Percentiles rank a stretch among this genome's conserved stretches.
These are phyloP conservation scores for Drosophila mimica DNA, from an alignment of 2,888 invertebrate genomes.

Conservation along the genomic window DNA sequence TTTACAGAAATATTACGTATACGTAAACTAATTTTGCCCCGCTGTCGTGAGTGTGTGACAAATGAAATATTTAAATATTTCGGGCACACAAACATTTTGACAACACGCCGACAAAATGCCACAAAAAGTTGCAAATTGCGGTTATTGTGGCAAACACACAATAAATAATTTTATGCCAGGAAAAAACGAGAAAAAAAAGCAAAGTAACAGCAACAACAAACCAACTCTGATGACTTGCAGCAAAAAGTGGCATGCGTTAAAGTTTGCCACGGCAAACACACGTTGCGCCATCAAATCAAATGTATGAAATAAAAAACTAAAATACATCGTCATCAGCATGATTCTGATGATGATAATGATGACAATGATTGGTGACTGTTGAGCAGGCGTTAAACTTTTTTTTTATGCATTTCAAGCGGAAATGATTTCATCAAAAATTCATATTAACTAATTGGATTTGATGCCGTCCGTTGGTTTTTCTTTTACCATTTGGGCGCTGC, in stretches of 20 bases:
- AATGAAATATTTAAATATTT: conserved; percentile 78
- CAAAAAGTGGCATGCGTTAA: conserved; percentile 57
- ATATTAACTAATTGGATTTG: conserved; percentile 81
- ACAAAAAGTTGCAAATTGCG: conserved; percentile 80
- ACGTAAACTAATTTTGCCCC: conserved; percentile 46
- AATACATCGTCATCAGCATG: conserved; percentile 47
- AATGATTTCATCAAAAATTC: conserved; percentile 80
- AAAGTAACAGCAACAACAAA: conserved; percentile 8
- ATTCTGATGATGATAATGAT: conserved; percentile 21
- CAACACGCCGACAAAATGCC: conserved; percentile 77
- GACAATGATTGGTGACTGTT: conserved; percentile 9
- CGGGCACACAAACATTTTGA: conserved; percentile 74
- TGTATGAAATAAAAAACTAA: conserved; percentile 33
- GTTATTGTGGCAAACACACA: conserved; percentile 74
- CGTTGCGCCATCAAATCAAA: conserved; percentile 9
- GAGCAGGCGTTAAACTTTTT: conserved; percentile 18
- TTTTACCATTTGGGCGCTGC: conserved; percentile 21
- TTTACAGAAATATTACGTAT: conserved; percentile 16
- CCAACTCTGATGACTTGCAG: conserved; percentile 65
- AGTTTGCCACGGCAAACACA: conserved; percentile 58
- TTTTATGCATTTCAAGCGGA: conserved; percentile 74
- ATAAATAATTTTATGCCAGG: conserved; percentile 60
- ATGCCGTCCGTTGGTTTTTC: conserved; percentile 49
- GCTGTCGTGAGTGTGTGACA: conserved; percentile 56
- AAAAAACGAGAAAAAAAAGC: conserved; percentile 11